A percentile compares a stretch with the other conserved stretches of the same genome.
Conservation (phyloP, 2,888 invertebrate genomes). For the Apamea crenata region DNA sequence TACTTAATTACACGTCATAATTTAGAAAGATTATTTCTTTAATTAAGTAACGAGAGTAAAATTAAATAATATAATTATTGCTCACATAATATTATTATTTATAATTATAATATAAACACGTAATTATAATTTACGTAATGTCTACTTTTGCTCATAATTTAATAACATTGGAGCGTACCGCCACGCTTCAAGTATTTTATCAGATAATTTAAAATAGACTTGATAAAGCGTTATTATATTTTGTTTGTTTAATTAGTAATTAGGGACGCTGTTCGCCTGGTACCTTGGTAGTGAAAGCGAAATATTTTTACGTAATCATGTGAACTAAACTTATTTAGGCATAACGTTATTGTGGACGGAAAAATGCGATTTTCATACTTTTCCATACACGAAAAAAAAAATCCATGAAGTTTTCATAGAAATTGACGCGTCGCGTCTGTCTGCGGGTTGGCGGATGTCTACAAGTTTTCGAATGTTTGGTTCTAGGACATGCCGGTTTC, state of each 20-base stretch:
- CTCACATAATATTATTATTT: not conserved
- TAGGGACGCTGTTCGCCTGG: constrained; percentile 3
- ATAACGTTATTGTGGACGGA: no score
- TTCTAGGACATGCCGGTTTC: no score
- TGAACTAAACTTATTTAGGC: no score
- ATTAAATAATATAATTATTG: not conserved
- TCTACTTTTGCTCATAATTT: constrained; percentile 21
- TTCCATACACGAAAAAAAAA: no score
- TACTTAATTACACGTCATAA: not conserved
- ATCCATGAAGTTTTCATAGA: no score
- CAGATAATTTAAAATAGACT: constrained; percentile 29
- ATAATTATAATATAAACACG: constrained; percentile 12
- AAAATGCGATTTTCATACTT: no score
- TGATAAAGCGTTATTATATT: constrained; percentile 14
- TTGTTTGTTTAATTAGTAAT: constrained; percentile 22
- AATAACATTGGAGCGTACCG: constrained; percentile 29
- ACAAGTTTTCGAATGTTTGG: no score
- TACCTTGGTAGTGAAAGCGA: not conserved
- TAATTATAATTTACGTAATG: constrained; percentile 38
- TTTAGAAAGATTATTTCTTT: not conserved
- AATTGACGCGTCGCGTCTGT: no score
- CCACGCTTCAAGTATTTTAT: constrained; percentile 21
- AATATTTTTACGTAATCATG: not conserved
- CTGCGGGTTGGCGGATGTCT: no score
- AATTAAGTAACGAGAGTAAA: constrained; percentile 16